These are phyloP conservation scores for Artibeus lituratus DNA, from an alignment of 2,797 vertebrate genomes.

Conservation along the genomic window DNA sequence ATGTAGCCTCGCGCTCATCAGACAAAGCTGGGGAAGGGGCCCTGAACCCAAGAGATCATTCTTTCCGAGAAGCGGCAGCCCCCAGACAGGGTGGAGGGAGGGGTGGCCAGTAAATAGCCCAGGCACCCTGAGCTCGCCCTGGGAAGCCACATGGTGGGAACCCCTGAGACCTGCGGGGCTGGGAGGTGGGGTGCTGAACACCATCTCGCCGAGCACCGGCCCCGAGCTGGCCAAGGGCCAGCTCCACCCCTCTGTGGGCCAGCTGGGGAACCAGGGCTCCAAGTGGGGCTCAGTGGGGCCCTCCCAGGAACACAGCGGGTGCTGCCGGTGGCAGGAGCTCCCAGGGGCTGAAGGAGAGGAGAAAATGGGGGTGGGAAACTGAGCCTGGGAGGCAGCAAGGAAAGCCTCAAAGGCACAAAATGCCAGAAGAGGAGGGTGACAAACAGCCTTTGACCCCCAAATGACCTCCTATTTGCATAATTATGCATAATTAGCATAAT, in stretches of 20 bases:
- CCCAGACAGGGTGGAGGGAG: rapidly evolving
- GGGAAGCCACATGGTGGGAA: not conserved
- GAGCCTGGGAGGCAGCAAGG: not conserved
- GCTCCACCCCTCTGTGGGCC: not conserved
- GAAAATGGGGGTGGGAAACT: too few relatives aligned
- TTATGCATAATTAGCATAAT: conserved; percentile 47
- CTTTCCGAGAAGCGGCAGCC: not conserved
- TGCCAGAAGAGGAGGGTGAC: not conserved
- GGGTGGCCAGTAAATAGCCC: not conserved
- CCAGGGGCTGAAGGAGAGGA: not conserved
- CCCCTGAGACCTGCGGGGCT: not conserved
- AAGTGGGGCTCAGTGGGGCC: not conserved
- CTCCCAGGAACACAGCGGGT: not conserved
- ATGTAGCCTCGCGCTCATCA: conserved; percentile 50
- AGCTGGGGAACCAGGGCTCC: not conserved
- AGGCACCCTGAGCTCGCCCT: not conserved
- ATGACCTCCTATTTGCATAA: conserved; percentile 10
- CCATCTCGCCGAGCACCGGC: not conserved
- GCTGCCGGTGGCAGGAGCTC: not conserved
- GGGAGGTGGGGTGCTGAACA: not conserved
- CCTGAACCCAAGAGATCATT: not conserved
- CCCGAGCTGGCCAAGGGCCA: not conserved
- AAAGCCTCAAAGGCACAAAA: not conserved
- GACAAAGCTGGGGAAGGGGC: conserved; percentile 45
- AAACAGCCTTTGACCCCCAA: conserved; percentile 33